phyloP scores from a whole-genome alignment of 1,140 invertebrate genomes.

The Dryas iulia region DNA sequence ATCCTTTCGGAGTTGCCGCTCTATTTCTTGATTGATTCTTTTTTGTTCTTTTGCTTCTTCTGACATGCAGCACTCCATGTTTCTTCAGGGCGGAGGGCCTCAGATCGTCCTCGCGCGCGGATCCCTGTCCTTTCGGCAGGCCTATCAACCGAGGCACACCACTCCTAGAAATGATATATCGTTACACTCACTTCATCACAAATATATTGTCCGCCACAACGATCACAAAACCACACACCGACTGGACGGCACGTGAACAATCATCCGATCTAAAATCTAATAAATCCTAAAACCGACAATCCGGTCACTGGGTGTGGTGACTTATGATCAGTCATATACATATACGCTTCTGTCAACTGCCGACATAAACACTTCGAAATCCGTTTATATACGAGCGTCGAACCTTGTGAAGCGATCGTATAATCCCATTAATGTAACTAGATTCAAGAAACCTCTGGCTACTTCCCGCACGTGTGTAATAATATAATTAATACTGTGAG shows the following conservation, averaged over 20 bases:
- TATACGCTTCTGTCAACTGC: constrained; percentile 81
- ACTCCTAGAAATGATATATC: constrained; percentile 77
- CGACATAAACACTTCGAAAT: constrained; percentile 81
- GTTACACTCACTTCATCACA: constrained; percentile 68
- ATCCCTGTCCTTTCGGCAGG: constrained; percentile 79
- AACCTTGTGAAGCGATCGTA: constrained; percentile 76
- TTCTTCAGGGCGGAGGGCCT: constrained; percentile 80
- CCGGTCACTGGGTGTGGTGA: constrained; percentile 81
- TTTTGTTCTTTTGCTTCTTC: constrained; percentile 99
- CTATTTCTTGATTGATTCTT: constrained; percentile 99
- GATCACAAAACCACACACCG: constrained; percentile 59
- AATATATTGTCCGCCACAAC: constrained; percentile 41
- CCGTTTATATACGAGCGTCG: constrained; percentile 80
- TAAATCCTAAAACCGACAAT: constrained; percentile 80
- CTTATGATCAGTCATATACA: constrained; percentile 81
- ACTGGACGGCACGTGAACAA: constrained; percentile 67
- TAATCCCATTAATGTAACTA: constrained; percentile 81
- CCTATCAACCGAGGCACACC: constrained; percentile 80
- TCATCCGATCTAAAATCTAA: constrained; percentile 75
- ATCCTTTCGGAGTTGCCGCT: constrained; percentile 98
- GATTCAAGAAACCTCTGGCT: constrained; percentile 81
- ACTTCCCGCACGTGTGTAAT: constrained; percentile 78
- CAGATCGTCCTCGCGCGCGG: constrained; percentile 73
- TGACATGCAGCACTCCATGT: constrained; percentile 99
- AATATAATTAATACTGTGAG: constrained; percentile 81